Percentiles rank a stretch among this genome's conserved stretches.
Evolutionary conservation across 2,888 invertebrate species (phyloP).

Genomic region (Trilocha varians): DNA sequence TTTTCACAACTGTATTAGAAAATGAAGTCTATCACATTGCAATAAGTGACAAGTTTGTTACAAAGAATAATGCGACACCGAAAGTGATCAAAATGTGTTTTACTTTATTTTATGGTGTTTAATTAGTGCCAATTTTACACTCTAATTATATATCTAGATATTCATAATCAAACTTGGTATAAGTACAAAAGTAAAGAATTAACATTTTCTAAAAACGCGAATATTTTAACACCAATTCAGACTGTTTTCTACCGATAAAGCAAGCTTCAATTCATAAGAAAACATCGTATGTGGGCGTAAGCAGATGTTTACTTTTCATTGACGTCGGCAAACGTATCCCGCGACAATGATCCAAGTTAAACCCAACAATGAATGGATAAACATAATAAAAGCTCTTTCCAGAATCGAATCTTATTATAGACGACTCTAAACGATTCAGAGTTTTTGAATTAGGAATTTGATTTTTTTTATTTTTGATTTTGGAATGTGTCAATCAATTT

Average conservation of each 20-base stretch:
- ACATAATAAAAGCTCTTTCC: slow-evolving; percentile 49
- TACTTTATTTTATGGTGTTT: too few relatives aligned
- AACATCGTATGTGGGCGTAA: slow-evolving; percentile 3
- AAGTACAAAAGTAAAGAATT: too few relatives aligned
- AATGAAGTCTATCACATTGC: too few relatives aligned
- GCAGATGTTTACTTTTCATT: slow-evolving; percentile 6
- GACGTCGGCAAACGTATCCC: slow-evolving; percentile 10
- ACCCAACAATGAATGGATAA: slow-evolving; percentile 35
- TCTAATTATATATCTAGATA: too few relatives aligned
- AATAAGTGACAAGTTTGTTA: too few relatives aligned
- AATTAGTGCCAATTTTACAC: too few relatives aligned
- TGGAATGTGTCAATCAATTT: slow-evolving; percentile 5
- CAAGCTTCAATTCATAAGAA: background rate
- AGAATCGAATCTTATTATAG: slow-evolving; percentile 53
- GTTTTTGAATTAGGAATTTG: slow-evolving; percentile 3
- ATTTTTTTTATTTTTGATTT: slow-evolving; percentile 9
- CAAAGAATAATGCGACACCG: too few relatives aligned
- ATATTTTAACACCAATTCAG: background rate
- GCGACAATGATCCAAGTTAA: slow-evolving; percentile 44
- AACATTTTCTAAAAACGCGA: too few relatives aligned
- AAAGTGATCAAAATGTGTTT: too few relatives aligned
- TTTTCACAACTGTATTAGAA: too few relatives aligned
- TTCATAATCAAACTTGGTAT: too few relatives aligned
- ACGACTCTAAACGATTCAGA: slow-evolving; percentile 27
- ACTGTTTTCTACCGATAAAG: background rate